Evolutionary conservation across 2,797 vertebrate species (phyloP), one percentile per base, ranked within the genome.

Genomic region (Dipus sagitta): DNA sequence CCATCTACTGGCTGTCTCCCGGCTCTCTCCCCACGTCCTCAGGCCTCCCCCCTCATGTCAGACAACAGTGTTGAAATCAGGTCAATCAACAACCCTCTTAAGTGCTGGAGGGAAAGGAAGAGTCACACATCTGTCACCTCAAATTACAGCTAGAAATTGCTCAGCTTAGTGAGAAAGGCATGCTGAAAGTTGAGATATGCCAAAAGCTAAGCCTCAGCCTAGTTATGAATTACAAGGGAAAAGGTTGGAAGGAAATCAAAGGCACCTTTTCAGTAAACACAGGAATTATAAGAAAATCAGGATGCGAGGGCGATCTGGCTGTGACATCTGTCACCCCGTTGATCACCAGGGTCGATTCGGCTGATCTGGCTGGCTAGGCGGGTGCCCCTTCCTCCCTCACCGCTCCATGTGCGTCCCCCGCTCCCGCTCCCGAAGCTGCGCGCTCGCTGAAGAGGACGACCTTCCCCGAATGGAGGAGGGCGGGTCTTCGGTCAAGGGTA

Each of bases 11-110:
- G 58, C 70, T 52, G 38, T 42, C 17, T 75, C 42, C 18, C 64
- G 14, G 15, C 21, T 23, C 54, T 64, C 77, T 72, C 58, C 30
- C 26, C 17, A n/a, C n/a, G 26, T n/a, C 47, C 9, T 34, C n/a
- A 42, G 42, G 60, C 32, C 64, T 23, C 68, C 74, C 72, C 4
- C 74, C 72, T 1, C 7, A 52, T 18, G 34, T 42, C 38, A 74
- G 78, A 90, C 70, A 74, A 75, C 54, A 74, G 14, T 34, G 14
- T 20, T 65, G 76, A 74, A 92, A 86, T 74, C 30, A 86, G 65
- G 82, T 68, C 34, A 20, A n/a, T 52, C 52, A 65, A 52, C 34
- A 78, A 72, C 38, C 30, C 90, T 92, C 38, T 54, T 32, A 34
- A 78, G 42, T 64, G 83, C n/a, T 78, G 58, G 26, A 67, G 67